Conservation (phyloP, 2,888 invertebrate species). For the Autographa gamma region DNA sequence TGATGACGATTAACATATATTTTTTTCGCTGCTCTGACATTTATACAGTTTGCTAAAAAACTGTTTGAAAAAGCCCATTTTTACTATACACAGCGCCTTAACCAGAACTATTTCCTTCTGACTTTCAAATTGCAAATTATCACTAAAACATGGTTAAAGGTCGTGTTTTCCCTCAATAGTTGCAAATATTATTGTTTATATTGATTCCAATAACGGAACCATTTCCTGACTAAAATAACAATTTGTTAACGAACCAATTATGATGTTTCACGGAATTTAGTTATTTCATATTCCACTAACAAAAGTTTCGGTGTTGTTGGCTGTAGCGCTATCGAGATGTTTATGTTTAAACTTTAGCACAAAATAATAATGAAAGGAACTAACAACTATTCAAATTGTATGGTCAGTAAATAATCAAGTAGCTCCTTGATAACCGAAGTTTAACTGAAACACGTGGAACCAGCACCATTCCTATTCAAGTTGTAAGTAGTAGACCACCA, state of each 20-base stretch:
- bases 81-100: too few species aligned
- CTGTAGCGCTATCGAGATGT: neutral
- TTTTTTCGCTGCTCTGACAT: too few species aligned
- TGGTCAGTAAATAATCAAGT: neutral
- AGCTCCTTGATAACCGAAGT: neutral
- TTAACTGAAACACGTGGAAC: too few species aligned
- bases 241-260: slow-evolving; percentile 16
- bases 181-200: neutral
- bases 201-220: slow-evolving; percentile 13
- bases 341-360: neutral
- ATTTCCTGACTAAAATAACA: slow-evolving; percentile 19
- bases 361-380: neutral
- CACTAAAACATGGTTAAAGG: neutral
- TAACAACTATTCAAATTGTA: neutral
- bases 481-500: too few species aligned
- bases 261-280: neutral
- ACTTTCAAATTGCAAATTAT: neutral
- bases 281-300: neutral
- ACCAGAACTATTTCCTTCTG: neutral
- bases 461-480: too few species aligned
- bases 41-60: too few species aligned
- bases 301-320: neutral
- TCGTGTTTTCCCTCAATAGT: neutral
- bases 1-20: too few species aligned
- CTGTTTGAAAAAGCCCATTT: too few species aligned